Evolutionary conservation across 2,888 invertebrate species (phyloP).

Genomic region (Coremacera marginata): DNA sequence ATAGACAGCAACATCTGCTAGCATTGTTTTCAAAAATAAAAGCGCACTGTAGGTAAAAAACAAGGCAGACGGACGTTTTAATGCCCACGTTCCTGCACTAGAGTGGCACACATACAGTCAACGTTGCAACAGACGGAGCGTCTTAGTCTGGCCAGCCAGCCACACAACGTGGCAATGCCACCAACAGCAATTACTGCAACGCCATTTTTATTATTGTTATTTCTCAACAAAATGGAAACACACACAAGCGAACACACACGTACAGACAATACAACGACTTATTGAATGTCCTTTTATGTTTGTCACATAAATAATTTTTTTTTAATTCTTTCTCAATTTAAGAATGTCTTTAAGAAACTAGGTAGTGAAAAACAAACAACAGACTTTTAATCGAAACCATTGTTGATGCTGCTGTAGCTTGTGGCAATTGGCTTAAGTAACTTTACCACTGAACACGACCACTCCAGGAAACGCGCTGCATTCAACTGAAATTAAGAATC

Average conservation of each 20-base stretch:
- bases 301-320: neutral
- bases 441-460: conserved; percentile 44
- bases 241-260: conserved; percentile 2
- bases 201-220: neutral
- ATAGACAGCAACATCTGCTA: too few species aligned
- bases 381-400: conserved; percentile 19
- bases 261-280: neutral
- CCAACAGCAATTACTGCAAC: neutral
- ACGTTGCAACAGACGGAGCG: neutral
- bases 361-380: neutral
- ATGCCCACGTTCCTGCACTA: neutral
- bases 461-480: conserved; percentile 50
- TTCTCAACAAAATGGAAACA: neutral
- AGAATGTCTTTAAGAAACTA: neutral
- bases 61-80: neutral
- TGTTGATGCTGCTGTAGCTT: neutral
- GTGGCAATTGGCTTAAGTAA: neutral
- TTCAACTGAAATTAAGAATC: conserved; percentile 50
- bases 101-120: neutral
- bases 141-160: neutral
- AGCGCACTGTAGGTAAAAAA: conserved; percentile 1
- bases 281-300: neutral
- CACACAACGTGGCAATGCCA: conserved; percentile 1
- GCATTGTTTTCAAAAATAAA: neutral
- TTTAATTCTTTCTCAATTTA: neutral